These are phyloP conservation scores for Sapayoa aenigma DNA, from an alignment of 2,113 vertebrate genomes.

Conservation along the genomic window DNA sequence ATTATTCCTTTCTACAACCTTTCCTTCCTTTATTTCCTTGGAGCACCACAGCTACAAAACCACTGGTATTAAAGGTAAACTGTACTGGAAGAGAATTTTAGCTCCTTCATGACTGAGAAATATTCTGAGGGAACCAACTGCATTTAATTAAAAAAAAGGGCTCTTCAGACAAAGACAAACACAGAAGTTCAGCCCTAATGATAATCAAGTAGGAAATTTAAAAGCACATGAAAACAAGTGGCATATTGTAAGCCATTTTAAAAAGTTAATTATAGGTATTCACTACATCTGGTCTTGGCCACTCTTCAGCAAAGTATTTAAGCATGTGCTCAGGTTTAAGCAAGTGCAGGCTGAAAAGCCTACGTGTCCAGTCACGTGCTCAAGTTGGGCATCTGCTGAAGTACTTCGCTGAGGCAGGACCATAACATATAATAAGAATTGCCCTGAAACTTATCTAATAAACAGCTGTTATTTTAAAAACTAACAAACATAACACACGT, in stretches of 20 bases:
- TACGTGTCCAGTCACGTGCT: neutral
- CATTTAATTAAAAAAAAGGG: neutral
- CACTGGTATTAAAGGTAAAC: neutral
- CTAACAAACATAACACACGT: neutral
- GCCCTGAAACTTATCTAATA: constrained; percentile 8
- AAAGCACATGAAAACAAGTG: constrained; percentile 30
- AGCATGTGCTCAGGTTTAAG: constrained; percentile 14
- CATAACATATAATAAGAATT: neutral
- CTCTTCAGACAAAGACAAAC: neutral
- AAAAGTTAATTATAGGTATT: constrained; percentile 50
- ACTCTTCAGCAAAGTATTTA: constrained; percentile 15
- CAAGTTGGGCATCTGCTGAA: neutral
- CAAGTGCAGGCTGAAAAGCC: neutral
- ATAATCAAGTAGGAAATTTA: constrained; percentile 17
- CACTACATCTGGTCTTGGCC: constrained; percentile 30
- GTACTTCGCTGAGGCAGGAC: neutral
- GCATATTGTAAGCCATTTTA: constrained; percentile 44
- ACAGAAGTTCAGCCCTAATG: neutral
- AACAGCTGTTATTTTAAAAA: constrained; percentile 31
- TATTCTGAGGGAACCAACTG: neutral
- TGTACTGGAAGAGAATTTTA: neutral
- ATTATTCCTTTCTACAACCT: neutral
- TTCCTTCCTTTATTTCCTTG: neutral
- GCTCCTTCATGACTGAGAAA: neutral
- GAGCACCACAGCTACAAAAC: neutral